These are phyloP conservation scores for Sarotherodon lohbergeri DNA, from an alignment of 2,113 vertebrate genomes.

Conservation along the genomic window DNA sequence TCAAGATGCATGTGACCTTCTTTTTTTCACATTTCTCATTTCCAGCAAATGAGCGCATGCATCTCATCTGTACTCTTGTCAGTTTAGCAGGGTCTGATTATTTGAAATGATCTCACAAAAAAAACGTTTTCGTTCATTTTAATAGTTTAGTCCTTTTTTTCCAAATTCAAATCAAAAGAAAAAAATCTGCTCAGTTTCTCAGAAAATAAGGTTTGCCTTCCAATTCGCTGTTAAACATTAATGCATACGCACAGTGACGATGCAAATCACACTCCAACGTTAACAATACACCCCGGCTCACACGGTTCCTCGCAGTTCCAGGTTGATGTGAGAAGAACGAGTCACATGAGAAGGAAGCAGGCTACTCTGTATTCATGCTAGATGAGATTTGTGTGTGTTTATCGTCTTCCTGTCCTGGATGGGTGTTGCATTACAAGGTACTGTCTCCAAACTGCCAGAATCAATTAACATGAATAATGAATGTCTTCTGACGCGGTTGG, in stretches of 20 bases:
- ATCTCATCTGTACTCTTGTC: not conserved
- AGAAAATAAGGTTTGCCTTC: not conserved
- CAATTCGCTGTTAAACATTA: not conserved
- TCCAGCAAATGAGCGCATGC: not conserved
- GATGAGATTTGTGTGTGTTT: constrained; percentile 34
- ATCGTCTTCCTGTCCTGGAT: constrained; percentile 42
- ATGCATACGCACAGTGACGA: not conserved
- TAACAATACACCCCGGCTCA: not conserved
- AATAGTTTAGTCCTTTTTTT: not conserved
- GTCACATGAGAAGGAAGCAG: not conserved
- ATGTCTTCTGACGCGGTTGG: constrained; percentile 40
- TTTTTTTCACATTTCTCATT: constrained; percentile 10
- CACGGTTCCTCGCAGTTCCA: not conserved
- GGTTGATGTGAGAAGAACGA: not conserved
- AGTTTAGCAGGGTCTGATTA: not conserved
- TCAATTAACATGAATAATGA: constrained; percentile 80
- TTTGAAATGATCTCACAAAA: not conserved
- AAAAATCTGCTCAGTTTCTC: not conserved
- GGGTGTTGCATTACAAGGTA: constrained; percentile 70
- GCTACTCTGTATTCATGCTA: constrained; percentile 9
- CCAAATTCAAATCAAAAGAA: not conserved
- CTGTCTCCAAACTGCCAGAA: constrained; percentile 68
- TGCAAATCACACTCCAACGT: not conserved
- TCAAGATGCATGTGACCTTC: constrained; percentile 48
- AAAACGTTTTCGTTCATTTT: not conserved